A percentile compares a stretch with the other conserved stretches of the same genome.
phyloP scores from a whole-genome alignment of 2,888 invertebrate species.

The Caenorhabditis zanzibari region DNA sequence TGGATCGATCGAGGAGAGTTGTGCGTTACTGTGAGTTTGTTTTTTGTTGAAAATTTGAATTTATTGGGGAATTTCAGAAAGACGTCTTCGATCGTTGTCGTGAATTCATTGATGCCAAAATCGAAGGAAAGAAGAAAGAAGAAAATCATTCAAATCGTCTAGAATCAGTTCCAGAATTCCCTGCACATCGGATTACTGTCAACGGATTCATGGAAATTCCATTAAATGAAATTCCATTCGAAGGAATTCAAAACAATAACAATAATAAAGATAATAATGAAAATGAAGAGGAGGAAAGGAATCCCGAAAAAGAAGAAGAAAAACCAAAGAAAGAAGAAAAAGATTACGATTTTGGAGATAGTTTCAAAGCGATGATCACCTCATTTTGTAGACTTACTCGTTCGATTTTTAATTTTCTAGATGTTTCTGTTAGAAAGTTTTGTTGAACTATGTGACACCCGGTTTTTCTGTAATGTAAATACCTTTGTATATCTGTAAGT shows the following conservation, averaged over 20 bases:
- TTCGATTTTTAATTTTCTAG: slow-evolving; percentile 1
- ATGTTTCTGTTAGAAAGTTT: neutral
- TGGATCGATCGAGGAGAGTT: too few species aligned
- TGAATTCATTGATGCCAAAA: neutral
- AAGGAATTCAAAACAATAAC: neutral
- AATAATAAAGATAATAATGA: slow-evolving; percentile 17
- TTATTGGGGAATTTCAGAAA: slow-evolving; percentile 14
- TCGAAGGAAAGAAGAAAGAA: neutral
- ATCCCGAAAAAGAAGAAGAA: slow-evolving; percentile 3
- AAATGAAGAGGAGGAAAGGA: neutral
- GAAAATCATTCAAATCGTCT: neutral
- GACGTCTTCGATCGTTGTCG: neutral
- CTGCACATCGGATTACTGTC: neutral
- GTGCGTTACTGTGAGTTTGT: slow-evolving; percentile 5
- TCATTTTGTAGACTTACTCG: slow-evolving; percentile 12
- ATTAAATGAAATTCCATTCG: slow-evolving; percentile 5
- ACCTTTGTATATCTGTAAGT: too few species aligned
- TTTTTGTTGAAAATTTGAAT: too few species aligned
- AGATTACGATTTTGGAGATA: slow-evolving; percentile 8
- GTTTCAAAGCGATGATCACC: slow-evolving; percentile 14
- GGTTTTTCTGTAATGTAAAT: too few species aligned
- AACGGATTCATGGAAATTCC: neutral
- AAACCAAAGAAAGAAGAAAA: neutral
- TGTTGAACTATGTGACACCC: neutral
- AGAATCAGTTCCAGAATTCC: neutral